Evolutionary conservation across 2,888 invertebrate species (phyloP).

Genomic region (Oligia fasciuncula): DNA sequence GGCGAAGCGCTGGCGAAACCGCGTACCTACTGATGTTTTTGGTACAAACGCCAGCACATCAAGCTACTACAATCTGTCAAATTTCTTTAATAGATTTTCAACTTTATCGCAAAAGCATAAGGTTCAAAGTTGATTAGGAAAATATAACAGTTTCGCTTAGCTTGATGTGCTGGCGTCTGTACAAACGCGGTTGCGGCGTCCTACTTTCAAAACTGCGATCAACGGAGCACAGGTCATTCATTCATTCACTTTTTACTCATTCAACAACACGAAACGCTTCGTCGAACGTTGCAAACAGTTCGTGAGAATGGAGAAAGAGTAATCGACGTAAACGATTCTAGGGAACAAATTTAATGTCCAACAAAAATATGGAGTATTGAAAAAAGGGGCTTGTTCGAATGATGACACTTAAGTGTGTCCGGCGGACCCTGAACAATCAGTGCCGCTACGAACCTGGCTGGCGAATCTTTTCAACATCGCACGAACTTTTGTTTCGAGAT

Average conservation of each 20-base stretch:
- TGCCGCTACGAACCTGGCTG: constrained; percentile 22
- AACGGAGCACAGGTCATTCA: constrained; percentile 76
- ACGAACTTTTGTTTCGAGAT: constrained; percentile 3
- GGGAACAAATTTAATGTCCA: constrained; percentile 9
- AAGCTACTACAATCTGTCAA: no score
- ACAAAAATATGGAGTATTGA: constrained; percentile 13
- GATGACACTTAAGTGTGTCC: constrained; percentile 25
- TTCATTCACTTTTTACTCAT: constrained; percentile 69
- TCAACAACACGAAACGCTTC: constrained; percentile 54
- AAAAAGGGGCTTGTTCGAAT: constrained; percentile 10
- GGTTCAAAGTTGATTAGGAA: no score
- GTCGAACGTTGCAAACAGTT: constrained; percentile 33
- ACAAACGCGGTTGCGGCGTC: constrained; percentile 70
- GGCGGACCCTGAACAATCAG: constrained; percentile 36
- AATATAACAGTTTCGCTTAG: no score
- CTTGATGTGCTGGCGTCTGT: no score
- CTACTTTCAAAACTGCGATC: constrained; percentile 81
- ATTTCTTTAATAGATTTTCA: no score
- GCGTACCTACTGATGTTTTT: constrained; percentile 53
- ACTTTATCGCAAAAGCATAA: no score
- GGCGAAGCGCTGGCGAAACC: constrained; percentile 29
- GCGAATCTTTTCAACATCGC: constrained; percentile 18
- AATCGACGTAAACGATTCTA: constrained; percentile 27
- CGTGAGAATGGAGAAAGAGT: constrained; percentile 35
- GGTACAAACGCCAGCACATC: constrained; percentile 41